Evolutionary conservation across 2,888 invertebrate species (phyloP), one percentile per base, ranked within the genome.

Genomic region (Listrodromus nycthemerus): DNA sequence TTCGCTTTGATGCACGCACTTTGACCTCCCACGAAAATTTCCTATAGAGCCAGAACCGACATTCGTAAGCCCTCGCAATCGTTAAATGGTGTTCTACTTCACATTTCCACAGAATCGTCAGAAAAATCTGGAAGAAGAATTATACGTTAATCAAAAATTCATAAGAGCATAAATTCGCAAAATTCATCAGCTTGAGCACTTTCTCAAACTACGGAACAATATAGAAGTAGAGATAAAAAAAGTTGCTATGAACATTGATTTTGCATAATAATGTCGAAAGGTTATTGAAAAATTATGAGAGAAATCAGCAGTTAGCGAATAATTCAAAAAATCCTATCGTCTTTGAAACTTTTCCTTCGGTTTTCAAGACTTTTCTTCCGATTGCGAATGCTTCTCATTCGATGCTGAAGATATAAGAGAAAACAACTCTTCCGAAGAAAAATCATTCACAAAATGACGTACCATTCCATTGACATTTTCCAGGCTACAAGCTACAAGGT

Each of bases 401-500:
- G 10, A 10, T 37, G 10, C 37, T 10, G 37, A 37, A 37, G 41
- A 24, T 4, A 10, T 21, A n/a, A 61, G 21, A 30, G n/a, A n/a
- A 16, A 30, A 61, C n/a, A n/a, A n/a, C n/a, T 37, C 8, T 37
- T 61, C 6, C 16, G 2, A 0, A 61, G 3, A 1, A 4, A 55
- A 13, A 1, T 8, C 13, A 24, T 24, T 55, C 4, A 45, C 41
- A 19, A 33, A 33, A 19, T 27, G 30, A 70, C 30, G n/a, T 33
- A 13, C n/a, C n/a, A n/a, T n/a, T n/a, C n/a, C n/a, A n/a, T n/a
- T n/a, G n/a, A n/a, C 6, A 16, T 73, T 58, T 27, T 27, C 52
- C 92, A 96, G 96, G 95, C 95, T 1, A 93, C 94, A n/a, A 94
- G 95, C 84, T 96, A 95, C 87, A 95, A 95, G 91, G 96, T 98